A percentile compares a stretch with the other conserved stretches of the same genome.
phyloP scores from a whole-genome alignment of 1,140 invertebrate genomes.

The Drosophila littoralis region DNA sequence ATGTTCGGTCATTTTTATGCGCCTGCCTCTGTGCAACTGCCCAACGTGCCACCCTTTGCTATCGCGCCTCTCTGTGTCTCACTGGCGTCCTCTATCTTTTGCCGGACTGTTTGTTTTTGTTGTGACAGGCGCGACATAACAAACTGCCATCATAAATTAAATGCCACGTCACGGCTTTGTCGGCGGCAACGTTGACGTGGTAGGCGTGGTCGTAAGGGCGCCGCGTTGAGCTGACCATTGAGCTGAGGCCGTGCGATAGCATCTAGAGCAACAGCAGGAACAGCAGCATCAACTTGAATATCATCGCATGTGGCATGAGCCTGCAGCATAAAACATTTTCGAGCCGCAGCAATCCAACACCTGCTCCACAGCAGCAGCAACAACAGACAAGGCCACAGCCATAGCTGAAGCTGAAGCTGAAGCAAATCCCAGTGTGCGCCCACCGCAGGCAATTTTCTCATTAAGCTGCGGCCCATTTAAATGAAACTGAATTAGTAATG shows the following conservation, averaged over 20 bases:
- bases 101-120: slow-evolving; percentile 73
- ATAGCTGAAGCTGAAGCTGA: slow-evolving; percentile 6
- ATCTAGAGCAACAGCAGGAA: slow-evolving; percentile 13
- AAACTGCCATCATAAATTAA: slow-evolving; percentile 84
- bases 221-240: slow-evolving; percentile 60
- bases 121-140: slow-evolving; percentile 81
- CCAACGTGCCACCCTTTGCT: slow-evolving; percentile 10
- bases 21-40: slow-evolving; percentile 18
- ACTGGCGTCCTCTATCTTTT: slow-evolving; percentile 62
- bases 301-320: slow-evolving; percentile 37
- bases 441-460: slow-evolving; percentile 81
- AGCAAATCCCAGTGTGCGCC: slow-evolving; percentile 44
- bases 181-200: slow-evolving; percentile 27
- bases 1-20: slow-evolving; percentile 83
- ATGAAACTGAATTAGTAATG: slow-evolving; percentile 83
- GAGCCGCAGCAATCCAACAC: slow-evolving; percentile 38
- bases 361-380: neutral
- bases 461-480: slow-evolving; percentile 77
- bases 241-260: slow-evolving; percentile 20
- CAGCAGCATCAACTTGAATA: slow-evolving; percentile 32
- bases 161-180: slow-evolving; percentile 73
- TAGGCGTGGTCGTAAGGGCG: slow-evolving; percentile 17
- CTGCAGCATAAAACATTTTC: slow-evolving; percentile 38
- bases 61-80: slow-evolving; percentile 30
- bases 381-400: neutral